Evolutionary conservation across 2,113 vertebrate genomes (phyloP), one percentile per base, ranked within the genome.

Genomic region (Leucosticte australis): DNA sequence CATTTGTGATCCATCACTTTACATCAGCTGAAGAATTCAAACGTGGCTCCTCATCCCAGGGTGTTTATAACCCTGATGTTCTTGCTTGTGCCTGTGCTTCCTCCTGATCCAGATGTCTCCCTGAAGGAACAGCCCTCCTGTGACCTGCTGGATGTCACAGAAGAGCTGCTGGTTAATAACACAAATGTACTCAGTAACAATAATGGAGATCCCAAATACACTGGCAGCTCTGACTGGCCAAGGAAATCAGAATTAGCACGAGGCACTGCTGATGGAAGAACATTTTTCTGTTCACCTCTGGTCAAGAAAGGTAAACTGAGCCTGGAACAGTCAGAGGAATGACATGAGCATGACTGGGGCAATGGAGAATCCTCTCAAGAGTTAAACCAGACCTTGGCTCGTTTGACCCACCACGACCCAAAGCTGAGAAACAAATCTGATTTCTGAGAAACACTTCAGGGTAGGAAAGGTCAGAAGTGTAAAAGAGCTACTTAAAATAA

Each of bases 401-500:
- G 0, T 63, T 80, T 92, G 50, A 73, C 52, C 39, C 55, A 71
- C 33, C 12, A 21, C 1, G 27, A 85, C 71, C 49, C 55, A 73
- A 65, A 90, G 56, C 64, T 70, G 65, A 90, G 86, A 83, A 94
- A 60, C 33, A 84, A 90, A 88, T 73, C 50, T 57, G 85, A 60
- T 87, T 93, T 89, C 81, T 87, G 62, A 56, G 20, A 91, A 87
- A 88, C 49, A 47, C 47, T 42, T 16, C 50, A 68, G 81, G 24
- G 64, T 63, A 39, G 68, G 44, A 89, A 90, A 95, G 60, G 73
- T 70, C 76, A 86, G 68, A 81, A 55, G 89, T 49, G 33, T 41
- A 70, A 87, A 87, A 90, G 47, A 85, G 52, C 16, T 47, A 41
- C 42, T 86, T 76, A 42, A 83, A 86, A 87, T 88, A 55, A 59